A percentile compares a stretch with the other conserved stretches of the same genome.
phyloP scores from a whole-genome alignment of 2,113 vertebrate genomes.

The western clawed frog (Xenopus tropicalis) region DNA sequence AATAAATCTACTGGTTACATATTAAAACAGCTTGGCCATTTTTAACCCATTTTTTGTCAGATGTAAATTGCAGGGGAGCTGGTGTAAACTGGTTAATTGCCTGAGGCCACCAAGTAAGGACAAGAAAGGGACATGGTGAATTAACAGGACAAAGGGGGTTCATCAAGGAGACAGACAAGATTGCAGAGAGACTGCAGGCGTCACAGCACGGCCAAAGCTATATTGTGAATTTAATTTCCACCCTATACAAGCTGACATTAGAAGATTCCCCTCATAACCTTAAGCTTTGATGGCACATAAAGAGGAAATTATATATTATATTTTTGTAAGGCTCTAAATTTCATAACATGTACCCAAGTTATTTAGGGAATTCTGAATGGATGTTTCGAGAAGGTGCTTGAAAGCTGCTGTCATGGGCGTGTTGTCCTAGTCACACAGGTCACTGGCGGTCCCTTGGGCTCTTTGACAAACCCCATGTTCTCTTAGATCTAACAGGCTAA shows the following conservation, averaged over 20 bases:
- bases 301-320: too few relatives aligned
- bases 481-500: neutral
- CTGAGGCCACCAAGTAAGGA: neutral
- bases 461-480: neutral
- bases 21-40: too few relatives aligned
- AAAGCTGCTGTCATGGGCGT: neutral
- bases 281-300: neutral
- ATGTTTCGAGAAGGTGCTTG: too few relatives aligned
- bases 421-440: neutral
- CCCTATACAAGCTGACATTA: constrained; percentile 35
- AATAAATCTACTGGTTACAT: neutral
- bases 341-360: too few relatives aligned
- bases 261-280: constrained; percentile 7
- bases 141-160: constrained; percentile 36
- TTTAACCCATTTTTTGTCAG: constrained; percentile 15
- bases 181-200: constrained; percentile 22
- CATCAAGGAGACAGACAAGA: constrained; percentile 30
- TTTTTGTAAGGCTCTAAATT: too few relatives aligned
- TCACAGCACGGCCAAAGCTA: constrained; percentile 24
- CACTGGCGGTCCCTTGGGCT: neutral
- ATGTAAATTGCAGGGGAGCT: neutral
- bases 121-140: constrained; percentile 16
- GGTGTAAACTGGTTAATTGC: constrained; percentile 21
- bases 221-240: constrained; percentile 34
- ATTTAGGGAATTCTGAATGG: too few relatives aligned